Base-by-base conservation (phyloP, 2,888 invertebrate species). In the Hetaerina titia region DNA sequence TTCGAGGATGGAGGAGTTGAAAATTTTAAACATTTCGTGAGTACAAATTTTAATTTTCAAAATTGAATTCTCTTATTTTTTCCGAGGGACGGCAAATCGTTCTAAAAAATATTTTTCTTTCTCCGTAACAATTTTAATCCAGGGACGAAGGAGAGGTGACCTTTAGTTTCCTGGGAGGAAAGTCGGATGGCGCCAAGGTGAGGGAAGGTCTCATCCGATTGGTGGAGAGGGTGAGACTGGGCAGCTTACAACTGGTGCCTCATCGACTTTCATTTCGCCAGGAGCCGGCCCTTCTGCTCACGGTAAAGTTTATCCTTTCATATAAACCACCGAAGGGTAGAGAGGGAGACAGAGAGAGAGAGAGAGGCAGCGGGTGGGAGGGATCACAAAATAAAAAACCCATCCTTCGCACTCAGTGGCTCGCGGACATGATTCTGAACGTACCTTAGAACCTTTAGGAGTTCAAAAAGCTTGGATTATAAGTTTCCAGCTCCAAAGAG, bases 11-110 rank as follows among this genome's bases (percentile, higher is more conserved):
- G 97, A 97, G 95, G 98, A 98, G 96, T 97, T 98, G 96, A 97
- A 98, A 97, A 97, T 98, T 96, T 97, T 98, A 96, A 98, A 98
- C 96, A 97, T 98, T 96, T 98, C 98, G 98, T 98, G 97, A 97
- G 97, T 97, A 96, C 95, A 31, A 56, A 63, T 8, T 95, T 57
- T 45, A 9, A 15, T n/a, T 7, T 6, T 22, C 57, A 60, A 8
- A 95, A 90, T 25, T 2, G 1, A 60, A 6, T 90, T 60, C 8
- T 22, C 25, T 31, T 60, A 19, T n/a, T 60, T 60, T 11, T 90
- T n/a, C 6, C 8, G 22, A 15, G 25, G 31, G 4, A 4, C 25
- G 2, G 2, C 11, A 22, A 17, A 13, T n/a, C 63, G 7, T 17
- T 4, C 4, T 9, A 19, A 19, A 19, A 19, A 19, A 7, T 25